Base-by-base conservation (phyloP, 2,888 invertebrate species). In the Chaetogeoica ovagalla region DNA sequence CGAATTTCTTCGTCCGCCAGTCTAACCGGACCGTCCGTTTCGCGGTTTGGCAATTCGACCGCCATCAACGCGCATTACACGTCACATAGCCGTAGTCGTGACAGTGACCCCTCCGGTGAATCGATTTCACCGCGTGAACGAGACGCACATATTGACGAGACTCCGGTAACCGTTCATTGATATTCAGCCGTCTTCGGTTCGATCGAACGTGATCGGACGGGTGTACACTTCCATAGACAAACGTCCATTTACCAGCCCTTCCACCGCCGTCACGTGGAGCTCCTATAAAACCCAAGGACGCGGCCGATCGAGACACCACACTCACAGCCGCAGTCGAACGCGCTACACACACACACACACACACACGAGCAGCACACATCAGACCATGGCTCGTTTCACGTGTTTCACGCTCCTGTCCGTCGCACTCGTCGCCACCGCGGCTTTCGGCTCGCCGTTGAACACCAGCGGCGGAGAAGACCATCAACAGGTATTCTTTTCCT, bases 261-360 rank as follows among this genome's bases (percentile, higher is more conserved):
- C 43, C 43, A 2, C 77, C 77, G 5, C 60, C 62, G 0, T 5
- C 11, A 8, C 55, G 19, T 5, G 17, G 69, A 48, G 60, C 37
- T 17, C 19, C 62, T 79, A 79, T 79, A 79, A 55, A 70, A 79
- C 70, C 70, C 59, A 43, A 70, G 57, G 77, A 70, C 77, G 62
- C 39, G 13, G 9, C 15, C 77, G 37, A 62, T 15, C 63, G 19
- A 63, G 69, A 17, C 70, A 79, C 21, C 77, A 79, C 70, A 79
- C 55, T 39, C 70, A 23, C 57, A 70, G 37, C 70, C n/a, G 17
- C 39, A 17, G 63, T 57, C 70, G 21, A 19, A 39, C 60, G 55
- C n/a, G 48, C 19, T 17, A 60, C 59, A 59, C 59, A 52, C 37
- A 6, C 52, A 9, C n/a, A 11, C 21, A 59, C 59, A 52, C 37